phyloP scores from a whole-genome alignment of 53 echinoderm and acorn worm species.

The Paelopatides confundens region DNA sequence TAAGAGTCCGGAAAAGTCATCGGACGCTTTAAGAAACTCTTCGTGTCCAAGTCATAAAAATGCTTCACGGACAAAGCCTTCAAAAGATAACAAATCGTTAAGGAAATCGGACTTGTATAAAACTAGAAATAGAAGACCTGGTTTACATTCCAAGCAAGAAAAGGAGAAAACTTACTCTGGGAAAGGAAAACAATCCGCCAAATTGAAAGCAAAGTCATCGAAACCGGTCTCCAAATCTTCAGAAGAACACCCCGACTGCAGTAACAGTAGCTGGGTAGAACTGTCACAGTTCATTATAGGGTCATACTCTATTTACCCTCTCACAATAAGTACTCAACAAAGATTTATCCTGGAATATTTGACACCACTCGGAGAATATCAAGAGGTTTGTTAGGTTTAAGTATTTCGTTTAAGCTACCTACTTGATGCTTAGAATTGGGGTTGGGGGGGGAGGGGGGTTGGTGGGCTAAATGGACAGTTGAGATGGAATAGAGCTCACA shows the following conservation, averaged over 20 bases:
- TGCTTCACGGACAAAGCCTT: neutral
- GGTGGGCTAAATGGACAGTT: too few relatives aligned
- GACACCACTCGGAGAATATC: constrained; percentile 97
- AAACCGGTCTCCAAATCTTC: constrained; percentile 1
- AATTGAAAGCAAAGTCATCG: constrained; percentile 49
- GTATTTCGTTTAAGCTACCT: too few relatives aligned
- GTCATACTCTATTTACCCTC: constrained; percentile 84
- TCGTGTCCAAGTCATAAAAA: neutral
- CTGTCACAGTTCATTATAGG: constrained; percentile 89
- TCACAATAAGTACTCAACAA: constrained; percentile 88
- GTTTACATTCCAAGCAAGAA: neutral
- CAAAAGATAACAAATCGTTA: neutral
- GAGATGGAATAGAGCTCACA: too few relatives aligned
- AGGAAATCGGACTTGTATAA: constrained; percentile 23
- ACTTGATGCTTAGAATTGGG: too few relatives aligned
- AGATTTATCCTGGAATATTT: constrained; percentile 95
- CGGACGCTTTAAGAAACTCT: neutral
- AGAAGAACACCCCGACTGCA: constrained; percentile 70
- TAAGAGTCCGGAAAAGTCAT: neutral
- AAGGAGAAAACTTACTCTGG: constrained; percentile 9
- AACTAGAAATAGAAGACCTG: neutral
- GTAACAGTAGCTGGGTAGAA: constrained; percentile 98
- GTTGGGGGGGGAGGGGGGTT: too few relatives aligned
- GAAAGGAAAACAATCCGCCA: constrained; percentile 31
- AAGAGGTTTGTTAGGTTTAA: constrained; percentile 81